Conservation (phyloP, 2,797 vertebrate genomes). For the Okamejei kenojei region DNA sequence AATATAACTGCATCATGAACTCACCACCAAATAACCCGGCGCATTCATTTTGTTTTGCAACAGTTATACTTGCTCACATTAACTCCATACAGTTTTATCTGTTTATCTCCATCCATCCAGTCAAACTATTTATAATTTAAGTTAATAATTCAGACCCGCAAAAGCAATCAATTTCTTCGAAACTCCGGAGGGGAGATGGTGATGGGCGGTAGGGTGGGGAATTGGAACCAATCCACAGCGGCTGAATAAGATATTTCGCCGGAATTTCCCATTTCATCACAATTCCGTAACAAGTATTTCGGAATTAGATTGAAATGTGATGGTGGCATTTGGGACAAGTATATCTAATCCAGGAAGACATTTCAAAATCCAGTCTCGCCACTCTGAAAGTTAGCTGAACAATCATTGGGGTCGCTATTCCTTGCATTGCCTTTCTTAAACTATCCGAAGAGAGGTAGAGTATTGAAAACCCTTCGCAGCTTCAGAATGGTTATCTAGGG, state of each 20-base stretch:
- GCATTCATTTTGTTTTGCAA: neutral
- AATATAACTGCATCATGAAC: neutral
- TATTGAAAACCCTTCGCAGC: neutral
- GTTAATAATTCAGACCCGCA: neutral
- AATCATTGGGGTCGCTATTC: neutral
- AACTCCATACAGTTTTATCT: neutral
- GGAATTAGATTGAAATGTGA: no score
- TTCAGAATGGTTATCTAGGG: neutral
- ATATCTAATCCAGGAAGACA: neutral
- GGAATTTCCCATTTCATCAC: neutral
- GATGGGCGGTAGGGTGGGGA: no score
- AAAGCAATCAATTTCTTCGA: neutral
- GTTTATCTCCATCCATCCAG: neutral
- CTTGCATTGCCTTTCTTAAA: neutral
- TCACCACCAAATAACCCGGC: neutral
- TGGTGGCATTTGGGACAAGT: neutral
- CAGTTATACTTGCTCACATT: neutral
- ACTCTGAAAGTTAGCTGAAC: neutral
- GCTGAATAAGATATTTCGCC: no score
- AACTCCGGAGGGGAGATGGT: neutral
- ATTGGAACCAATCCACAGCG: no score
- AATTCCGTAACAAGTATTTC: neutral
- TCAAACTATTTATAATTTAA: neutral
- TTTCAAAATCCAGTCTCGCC: neutral
- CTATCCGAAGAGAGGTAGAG: neutral